These are phyloP conservation scores for Kryphioiulus occultus DNA, from an alignment of 2,888 invertebrate species.

Conservation along the genomic window DNA sequence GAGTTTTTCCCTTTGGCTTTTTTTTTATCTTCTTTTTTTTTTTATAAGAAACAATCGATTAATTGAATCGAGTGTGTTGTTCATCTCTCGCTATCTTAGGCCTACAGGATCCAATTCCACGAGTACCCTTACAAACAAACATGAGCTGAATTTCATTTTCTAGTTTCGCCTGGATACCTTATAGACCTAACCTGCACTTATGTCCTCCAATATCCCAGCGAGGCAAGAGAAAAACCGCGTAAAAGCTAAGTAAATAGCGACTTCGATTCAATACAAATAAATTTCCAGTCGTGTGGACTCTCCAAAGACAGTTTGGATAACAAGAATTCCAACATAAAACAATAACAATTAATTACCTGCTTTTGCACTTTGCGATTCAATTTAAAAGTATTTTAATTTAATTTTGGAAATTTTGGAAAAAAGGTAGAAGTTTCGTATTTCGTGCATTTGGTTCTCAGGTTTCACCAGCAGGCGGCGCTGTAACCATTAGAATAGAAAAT, in stretches of 20 bases:
- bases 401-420: no score
- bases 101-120: constrained; percentile 28
- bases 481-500: no score
- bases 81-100: constrained; percentile 35
- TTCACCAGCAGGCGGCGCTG: no score
- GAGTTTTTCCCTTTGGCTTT: neutral
- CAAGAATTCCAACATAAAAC: neutral
- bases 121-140: constrained; percentile 29
- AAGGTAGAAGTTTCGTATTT: no score
- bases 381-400: no score
- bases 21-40: no score
- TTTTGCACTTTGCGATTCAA: no score
- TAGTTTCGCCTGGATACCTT: constrained; percentile 26
- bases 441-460: no score
- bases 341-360: neutral
- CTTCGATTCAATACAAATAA: neutral
- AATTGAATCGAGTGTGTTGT: constrained; percentile 35
- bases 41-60: constrained; percentile 6
- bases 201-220: constrained; percentile 18
- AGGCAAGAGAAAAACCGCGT: neutral
- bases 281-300: constrained; percentile 2
- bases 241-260: constrained; percentile 7
- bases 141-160: constrained; percentile 20
- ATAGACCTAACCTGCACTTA: constrained; percentile 26
- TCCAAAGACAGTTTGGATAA: neutral